Evolutionary conservation across 2,888 invertebrate species (phyloP).

Genomic region (Apamea crenata): DNA sequence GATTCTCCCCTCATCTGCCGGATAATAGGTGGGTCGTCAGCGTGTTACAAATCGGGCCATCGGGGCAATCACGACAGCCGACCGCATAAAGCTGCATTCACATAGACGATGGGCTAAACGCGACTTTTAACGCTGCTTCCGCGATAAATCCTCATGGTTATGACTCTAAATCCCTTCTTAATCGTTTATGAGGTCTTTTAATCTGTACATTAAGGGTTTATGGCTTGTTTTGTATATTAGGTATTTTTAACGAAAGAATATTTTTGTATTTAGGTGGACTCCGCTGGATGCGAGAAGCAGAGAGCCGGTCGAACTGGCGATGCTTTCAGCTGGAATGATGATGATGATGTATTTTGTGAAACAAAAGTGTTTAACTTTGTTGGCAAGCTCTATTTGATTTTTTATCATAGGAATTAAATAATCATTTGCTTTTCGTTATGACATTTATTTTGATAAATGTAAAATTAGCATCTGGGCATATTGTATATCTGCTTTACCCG

Average conservation of each 20-base stretch:
- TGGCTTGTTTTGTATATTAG: constrained; percentile 11
- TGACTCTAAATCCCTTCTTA: constrained; percentile 6
- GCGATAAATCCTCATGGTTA: constrained; percentile 6
- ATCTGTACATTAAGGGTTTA: constrained; percentile 35
- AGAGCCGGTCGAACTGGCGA: neutral
- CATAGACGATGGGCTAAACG: constrained; percentile 5
- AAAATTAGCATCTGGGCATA: neutral
- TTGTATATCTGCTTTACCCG: no score
- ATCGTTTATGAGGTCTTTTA: constrained; percentile 40
- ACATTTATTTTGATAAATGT: neutral
- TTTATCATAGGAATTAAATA: neutral
- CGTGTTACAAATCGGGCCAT: constrained; percentile 68
- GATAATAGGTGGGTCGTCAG: constrained; percentile 62
- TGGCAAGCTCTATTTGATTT: neutral
- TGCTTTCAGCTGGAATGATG: neutral
- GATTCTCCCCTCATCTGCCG: constrained; percentile 39
- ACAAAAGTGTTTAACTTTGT: neutral
- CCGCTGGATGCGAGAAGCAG: neutral
- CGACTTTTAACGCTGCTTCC: constrained; percentile 35
- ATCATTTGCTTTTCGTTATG: neutral
- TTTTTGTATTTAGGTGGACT: neutral
- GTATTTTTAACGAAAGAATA: neutral
- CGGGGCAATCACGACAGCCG: constrained; percentile 59
- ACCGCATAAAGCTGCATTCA: constrained; percentile 50
- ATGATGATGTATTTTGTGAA: neutral